Conservation (phyloP, 2,113 vertebrate genomes). For the Piaya cayana region DNA sequence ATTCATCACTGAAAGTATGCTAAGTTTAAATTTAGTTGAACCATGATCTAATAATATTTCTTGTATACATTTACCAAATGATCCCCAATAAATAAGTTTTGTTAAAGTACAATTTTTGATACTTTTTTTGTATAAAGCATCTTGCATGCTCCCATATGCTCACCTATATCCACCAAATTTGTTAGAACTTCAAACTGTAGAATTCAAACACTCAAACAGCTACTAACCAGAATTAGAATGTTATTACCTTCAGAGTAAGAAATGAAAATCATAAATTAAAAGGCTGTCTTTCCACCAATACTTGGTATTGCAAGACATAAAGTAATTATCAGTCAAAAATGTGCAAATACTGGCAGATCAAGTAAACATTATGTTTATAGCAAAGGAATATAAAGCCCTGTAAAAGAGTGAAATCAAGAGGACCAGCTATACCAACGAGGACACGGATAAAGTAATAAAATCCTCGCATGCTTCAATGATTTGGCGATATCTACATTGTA, state of each 20-base stretch:
- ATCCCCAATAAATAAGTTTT: not conserved
- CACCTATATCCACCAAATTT: not conserved
- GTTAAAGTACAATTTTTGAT: not conserved
- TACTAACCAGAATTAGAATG: not conserved
- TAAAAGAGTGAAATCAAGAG: not conserved
- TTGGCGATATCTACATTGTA: not conserved
- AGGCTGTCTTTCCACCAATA: not conserved
- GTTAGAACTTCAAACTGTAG: not conserved
- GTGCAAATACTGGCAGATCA: not conserved
- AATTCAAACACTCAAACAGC: not conserved
- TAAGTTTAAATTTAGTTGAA: not conserved
- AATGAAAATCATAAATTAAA: not conserved
- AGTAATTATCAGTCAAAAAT: not conserved
- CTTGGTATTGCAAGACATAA: not conserved
- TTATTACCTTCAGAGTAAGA: not conserved
- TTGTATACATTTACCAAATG: not conserved
- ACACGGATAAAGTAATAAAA: not conserved
- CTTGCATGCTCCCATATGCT: not conserved
- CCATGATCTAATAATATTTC: not conserved
- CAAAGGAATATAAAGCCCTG: not conserved
- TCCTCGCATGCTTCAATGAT: not conserved
- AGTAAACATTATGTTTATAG: not conserved
- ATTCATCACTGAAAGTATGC: not conserved
- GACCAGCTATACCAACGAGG: not conserved
- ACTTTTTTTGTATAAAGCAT: not conserved